Conservation (phyloP, 2,797 vertebrate genomes). For the Scomberomorus guttatus region DNA sequence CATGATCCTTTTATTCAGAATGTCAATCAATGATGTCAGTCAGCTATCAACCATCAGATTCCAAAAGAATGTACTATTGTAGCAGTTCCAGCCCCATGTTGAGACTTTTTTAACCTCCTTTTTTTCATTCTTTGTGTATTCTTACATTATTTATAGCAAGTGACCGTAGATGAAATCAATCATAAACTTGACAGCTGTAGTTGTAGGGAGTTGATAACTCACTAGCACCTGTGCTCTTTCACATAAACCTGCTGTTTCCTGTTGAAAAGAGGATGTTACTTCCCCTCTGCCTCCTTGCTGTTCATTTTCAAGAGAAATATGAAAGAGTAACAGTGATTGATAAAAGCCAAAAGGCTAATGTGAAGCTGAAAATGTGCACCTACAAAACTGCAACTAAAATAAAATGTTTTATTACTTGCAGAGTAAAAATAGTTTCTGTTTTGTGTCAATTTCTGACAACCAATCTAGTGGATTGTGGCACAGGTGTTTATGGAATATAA, state of each 20-base stretch:
- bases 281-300: conserved; percentile 16
- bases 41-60: not conserved
- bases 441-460: not conserved
- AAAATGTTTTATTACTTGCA: no score
- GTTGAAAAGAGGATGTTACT: conserved; percentile 13
- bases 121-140: not conserved
- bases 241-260: conserved; percentile 20
- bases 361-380: not conserved
- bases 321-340: conserved; percentile 1
- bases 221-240: conserved; percentile 31
- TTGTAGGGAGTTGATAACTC: conserved; percentile 38
- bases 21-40: not conserved
- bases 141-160: conserved; percentile 2
- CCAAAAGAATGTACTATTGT: not conserved
- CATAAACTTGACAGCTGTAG: conserved; percentile 26
- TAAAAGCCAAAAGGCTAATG: not conserved
- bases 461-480: not conserved
- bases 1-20: not conserved
- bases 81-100: not conserved
- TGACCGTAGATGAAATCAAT: conserved; percentile 44
- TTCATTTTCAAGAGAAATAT: conserved; percentile 21
- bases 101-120: not conserved
- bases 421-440: not conserved
- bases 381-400: not conserved
- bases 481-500: not conserved